Conservation (phyloP, 2,113 vertebrate genomes). For the Tichodroma muraria region DNA sequence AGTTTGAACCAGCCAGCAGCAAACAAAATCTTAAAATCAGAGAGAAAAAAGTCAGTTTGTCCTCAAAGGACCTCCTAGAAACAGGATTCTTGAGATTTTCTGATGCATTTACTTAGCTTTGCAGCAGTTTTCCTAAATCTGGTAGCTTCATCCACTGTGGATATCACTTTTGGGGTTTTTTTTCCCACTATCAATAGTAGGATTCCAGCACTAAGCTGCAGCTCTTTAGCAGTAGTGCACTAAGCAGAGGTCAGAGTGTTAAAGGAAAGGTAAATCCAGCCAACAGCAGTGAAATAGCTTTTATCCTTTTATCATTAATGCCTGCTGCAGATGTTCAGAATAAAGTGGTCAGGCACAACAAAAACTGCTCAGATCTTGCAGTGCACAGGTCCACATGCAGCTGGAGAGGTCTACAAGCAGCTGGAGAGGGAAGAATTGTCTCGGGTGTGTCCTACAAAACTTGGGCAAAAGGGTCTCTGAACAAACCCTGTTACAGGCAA, state of each 20-base stretch:
- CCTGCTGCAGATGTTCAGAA: not conserved
- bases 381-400: not conserved
- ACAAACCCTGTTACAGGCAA: not conserved
- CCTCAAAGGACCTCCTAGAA: not conserved
- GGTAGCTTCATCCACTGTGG: not conserved
- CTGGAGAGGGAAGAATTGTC: not conserved
- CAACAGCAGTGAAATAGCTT: not conserved
- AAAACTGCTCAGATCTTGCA: not conserved
- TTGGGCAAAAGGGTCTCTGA: not conserved
- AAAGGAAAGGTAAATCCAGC: not conserved
- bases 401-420: not conserved
- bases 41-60: not conserved
- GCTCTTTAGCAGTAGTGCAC: not conserved
- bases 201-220: not conserved
- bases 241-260: not conserved
- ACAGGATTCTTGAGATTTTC: not conserved
- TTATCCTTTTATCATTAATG: not conserved
- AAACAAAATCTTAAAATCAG: not conserved
- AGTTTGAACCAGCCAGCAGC: not conserved
- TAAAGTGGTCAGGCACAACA: not conserved
- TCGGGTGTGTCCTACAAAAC: not conserved
- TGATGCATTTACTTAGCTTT: not conserved
- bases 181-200: not conserved
- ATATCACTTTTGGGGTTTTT: not conserved
- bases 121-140: not conserved